A percentile compares a stretch with the other conserved stretches of the same genome.
These are phyloP conservation scores for Pecten maximus DNA, from an alignment of 2,888 invertebrate genomes.

Conservation along the genomic window DNA sequence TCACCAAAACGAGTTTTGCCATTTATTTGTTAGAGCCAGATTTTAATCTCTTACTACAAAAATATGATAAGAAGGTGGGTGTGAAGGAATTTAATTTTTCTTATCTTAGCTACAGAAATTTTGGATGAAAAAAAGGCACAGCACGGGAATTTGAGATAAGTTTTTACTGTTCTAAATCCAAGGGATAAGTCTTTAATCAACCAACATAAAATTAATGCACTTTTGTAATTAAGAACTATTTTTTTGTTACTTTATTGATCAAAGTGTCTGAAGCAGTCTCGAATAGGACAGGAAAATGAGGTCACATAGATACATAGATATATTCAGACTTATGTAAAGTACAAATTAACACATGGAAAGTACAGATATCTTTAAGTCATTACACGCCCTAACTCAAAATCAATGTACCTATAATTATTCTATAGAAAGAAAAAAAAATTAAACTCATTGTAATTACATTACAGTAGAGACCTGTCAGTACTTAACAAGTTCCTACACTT, in stretches of 20 bases:
- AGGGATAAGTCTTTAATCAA: background rate
- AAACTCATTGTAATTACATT: background rate
- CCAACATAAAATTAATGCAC: constrained; percentile 4
- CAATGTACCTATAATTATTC: background rate
- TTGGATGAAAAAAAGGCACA: background rate
- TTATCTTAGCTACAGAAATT: constrained; percentile 6
- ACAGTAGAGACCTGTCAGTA: background rate
- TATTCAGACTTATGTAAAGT: constrained; percentile 2
- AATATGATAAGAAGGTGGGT: constrained; percentile 21
- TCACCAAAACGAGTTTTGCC: constrained; percentile 25
- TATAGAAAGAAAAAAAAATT: background rate
- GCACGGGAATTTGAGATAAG: background rate
- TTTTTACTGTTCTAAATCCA: background rate
- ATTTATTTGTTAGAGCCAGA: constrained; percentile 29
- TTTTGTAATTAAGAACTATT: constrained; percentile 26
- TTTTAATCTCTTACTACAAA: constrained; percentile 35
- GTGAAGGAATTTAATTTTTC: constrained; percentile 35
- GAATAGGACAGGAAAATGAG: background rate
- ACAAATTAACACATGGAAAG: background rate
- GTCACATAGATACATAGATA: background rate
- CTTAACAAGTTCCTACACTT: background rate
- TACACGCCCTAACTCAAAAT: background rate
- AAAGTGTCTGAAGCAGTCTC: background rate
- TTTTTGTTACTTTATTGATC: constrained; percentile 27
- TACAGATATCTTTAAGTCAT: background rate